Percentiles rank a stretch among this genome's conserved stretches.
phyloP scores from a whole-genome alignment of 1,140 invertebrate genomes.

The Danaus plexippus region DNA sequence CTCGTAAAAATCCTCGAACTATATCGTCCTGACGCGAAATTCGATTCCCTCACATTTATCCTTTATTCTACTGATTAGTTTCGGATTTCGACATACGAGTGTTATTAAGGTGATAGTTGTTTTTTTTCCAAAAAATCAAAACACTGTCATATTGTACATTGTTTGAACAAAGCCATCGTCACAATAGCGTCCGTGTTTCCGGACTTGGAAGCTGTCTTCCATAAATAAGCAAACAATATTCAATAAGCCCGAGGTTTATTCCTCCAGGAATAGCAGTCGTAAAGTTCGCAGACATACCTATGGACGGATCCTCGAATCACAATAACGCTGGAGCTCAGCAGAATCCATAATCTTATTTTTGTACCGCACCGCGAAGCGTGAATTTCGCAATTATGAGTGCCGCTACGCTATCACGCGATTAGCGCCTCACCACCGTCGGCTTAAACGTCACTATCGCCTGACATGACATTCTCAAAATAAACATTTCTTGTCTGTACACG shows the following conservation, averaged over 20 bases:
- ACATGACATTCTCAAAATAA: slow-evolving; percentile 58
- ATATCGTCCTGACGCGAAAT: slow-evolving; percentile 43
- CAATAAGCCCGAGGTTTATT: slow-evolving; percentile 67
- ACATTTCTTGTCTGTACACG: slow-evolving; percentile 65
- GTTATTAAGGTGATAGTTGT: slow-evolving; percentile 8
- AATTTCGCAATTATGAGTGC: slow-evolving; percentile 68
- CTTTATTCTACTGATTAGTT: slow-evolving; percentile 20
- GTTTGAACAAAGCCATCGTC: slow-evolving; percentile 12
- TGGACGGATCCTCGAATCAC: slow-evolving; percentile 71
- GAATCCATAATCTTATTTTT: slow-evolving; percentile 73
- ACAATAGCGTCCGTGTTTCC: slow-evolving; percentile 21
- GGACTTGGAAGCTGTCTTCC: slow-evolving; percentile 58
- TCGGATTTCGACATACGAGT: slow-evolving; percentile 8
- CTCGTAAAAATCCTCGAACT: slow-evolving; percentile 36
- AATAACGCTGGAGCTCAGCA: slow-evolving; percentile 67
- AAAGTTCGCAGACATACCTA: slow-evolving; percentile 67
- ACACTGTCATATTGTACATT: not conserved
- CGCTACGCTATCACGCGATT: slow-evolving; percentile 31
- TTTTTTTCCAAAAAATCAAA: not conserved
- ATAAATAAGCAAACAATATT: slow-evolving; percentile 66
- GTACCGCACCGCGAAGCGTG: slow-evolving; percentile 69
- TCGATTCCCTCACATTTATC: slow-evolving; percentile 33
- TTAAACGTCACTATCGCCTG: slow-evolving; percentile 43
- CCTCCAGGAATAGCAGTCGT: slow-evolving; percentile 68
- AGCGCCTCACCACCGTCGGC: slow-evolving; percentile 27